Evolutionary conservation across 2,888 invertebrate species (phyloP).

Genomic region (Amblyteles armatorius): DNA sequence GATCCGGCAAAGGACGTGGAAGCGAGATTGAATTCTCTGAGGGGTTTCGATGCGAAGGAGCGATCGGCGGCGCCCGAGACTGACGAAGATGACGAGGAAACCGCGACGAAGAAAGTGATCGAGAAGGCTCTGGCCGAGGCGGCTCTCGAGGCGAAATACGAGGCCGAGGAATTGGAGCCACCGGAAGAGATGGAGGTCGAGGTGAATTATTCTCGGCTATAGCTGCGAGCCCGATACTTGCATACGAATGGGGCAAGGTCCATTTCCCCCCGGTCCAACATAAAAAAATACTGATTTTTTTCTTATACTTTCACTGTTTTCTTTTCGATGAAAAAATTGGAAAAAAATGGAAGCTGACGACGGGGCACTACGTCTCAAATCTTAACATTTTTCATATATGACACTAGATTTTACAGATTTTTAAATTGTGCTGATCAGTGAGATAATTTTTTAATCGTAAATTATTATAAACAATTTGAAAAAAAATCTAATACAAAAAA

Average conservation of each 20-base stretch:
- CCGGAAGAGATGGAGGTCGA: slow-evolving; percentile 76
- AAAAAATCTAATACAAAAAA: background rate
- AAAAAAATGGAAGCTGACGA: too few species aligned
- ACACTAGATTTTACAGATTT: too few species aligned
- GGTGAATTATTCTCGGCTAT: slow-evolving; percentile 59
- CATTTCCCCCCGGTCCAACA: too few species aligned
- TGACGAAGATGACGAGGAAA: slow-evolving; percentile 84
- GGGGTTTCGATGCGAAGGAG: slow-evolving; percentile 83
- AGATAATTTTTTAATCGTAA: too few species aligned
- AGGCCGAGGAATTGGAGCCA: slow-evolving; percentile 73
- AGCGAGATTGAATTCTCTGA: slow-evolving; percentile 85
- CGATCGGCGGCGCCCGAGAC: slow-evolving; percentile 57
- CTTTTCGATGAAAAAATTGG: too few species aligned
- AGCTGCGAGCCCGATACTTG: background rate
- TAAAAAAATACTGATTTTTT: background rate
- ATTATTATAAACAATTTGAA: too few species aligned
- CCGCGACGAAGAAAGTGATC: slow-evolving; percentile 81
- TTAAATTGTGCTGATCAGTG: too few species aligned
- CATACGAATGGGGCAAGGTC: background rate
- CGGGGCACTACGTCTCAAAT: too few species aligned
- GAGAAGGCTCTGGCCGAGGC: slow-evolving; percentile 85
- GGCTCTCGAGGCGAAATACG: slow-evolving; percentile 84
- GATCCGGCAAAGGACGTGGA: slow-evolving; percentile 83
- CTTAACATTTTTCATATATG: too few species aligned
- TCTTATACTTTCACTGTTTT: too few species aligned